Conservation (phyloP, 2,797 vertebrate genomes). For the Simalia tracyae region DNA sequence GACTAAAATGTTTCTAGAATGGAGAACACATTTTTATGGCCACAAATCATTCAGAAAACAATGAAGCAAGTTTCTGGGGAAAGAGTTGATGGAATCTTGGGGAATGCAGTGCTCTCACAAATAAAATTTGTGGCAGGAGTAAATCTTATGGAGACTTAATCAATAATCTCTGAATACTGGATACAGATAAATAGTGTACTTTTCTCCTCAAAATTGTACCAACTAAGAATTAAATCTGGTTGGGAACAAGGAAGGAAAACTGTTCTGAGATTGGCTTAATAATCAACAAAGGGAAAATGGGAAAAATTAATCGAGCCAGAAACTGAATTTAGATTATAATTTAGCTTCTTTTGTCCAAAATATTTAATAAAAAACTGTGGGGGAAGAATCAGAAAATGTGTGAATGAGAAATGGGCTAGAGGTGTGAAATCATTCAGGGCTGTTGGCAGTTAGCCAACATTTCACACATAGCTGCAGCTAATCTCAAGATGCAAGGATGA, state of each 20-base stretch:
- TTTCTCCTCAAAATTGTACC: not conserved
- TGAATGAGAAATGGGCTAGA: not conserved
- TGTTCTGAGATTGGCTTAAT: not conserved
- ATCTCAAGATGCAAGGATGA: not conserved
- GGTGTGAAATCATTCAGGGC: constrained; percentile 1
- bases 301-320: not conserved
- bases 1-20: not conserved
- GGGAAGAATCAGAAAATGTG: not conserved
- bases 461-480: not conserved
- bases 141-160: not conserved
- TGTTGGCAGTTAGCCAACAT: not conserved
- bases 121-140: not conserved
- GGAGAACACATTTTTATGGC: not conserved
- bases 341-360: not conserved
- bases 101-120: not conserved
- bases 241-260: not conserved
- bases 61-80: not conserved
- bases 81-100: not conserved
- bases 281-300: not conserved
- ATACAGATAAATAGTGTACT: not conserved
- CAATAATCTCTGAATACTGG: not conserved
- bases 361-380: not conserved
- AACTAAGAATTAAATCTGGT: not conserved
- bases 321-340: not conserved
- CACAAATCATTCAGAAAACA: not conserved